Base-by-base conservation (phyloP, 1,140 invertebrate species). In the Semibalanus balanoides region DNA sequence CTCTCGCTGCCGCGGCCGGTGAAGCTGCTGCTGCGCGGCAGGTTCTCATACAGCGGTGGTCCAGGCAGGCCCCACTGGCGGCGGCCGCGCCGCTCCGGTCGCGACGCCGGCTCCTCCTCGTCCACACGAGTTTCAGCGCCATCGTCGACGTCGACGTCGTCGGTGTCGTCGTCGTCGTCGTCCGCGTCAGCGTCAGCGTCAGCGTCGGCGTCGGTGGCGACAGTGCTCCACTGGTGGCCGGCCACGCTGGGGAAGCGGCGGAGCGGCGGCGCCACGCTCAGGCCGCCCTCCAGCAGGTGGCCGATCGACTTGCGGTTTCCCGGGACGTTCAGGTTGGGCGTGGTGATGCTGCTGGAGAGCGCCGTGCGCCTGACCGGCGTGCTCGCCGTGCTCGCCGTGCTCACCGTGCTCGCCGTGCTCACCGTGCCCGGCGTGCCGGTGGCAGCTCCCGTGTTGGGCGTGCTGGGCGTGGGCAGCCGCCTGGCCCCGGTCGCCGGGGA, bases 311-410 rank as follows among this genome's bases (percentile, higher is more conserved):
- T 76, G 70, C 77, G 77, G 73, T 78, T 78, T 25, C 74, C 75
- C 25, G 76, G 75, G 9, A 76, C 76, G 73, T 77, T 78, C 22
- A 78, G 73, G 30, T 78, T 78, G 30, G 77, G 77, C 27, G 77
- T 78, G 14, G 76, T 69, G 73, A 11, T 25, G 51, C 51, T 22
- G 14, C 11, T 25, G 51, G 35, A 40, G 35, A 40, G 35, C 35
- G 35, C 35, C 17, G 35, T 7, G 35, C 35, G 35, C 35, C 22
- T 64, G 51, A 3, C 22, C 11, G 51, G 51, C 22, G 51, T 64
- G 51, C 11, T 64, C 14, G 51, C 14, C 14, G 51, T 19, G 51
- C 51, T n/a, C n/a, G n/a, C n/a, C n/a, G n/a, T n/a, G 51, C 11
- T 25, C 7, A 19, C 7, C 51, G 51, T 64, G 51, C 51, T 64